Evolutionary conservation across 2,113 vertebrate species (phyloP).

Genomic region (Calonectris borealis): DNA sequence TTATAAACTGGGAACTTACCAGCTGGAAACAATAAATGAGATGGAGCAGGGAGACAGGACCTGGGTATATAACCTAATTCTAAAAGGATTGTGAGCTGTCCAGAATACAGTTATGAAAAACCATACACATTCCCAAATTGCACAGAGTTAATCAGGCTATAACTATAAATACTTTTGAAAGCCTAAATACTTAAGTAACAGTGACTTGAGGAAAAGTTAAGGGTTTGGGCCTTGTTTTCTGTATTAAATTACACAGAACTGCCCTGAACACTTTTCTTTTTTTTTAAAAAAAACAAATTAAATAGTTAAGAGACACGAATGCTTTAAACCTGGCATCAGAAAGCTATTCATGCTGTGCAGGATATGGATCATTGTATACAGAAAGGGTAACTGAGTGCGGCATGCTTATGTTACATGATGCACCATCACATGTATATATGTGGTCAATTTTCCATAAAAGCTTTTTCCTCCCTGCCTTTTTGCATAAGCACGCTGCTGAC

Average conservation of each 20-base stretch:
- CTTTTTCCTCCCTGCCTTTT: background rate
- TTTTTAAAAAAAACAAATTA: background rate
- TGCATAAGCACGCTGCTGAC: background rate
- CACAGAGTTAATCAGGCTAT: background rate
- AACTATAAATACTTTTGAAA: background rate
- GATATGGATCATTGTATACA: rapidly evolving
- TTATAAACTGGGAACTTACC: background rate
- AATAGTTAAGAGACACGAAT: background rate
- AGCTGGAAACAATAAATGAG: background rate
- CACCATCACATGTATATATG: no score
- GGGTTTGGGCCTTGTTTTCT: background rate
- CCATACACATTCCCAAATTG: background rate
- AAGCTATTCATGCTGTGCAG: background rate
- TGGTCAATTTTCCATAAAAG: background rate
- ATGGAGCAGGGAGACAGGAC: background rate
- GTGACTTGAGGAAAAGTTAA: background rate
- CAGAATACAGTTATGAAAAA: rapidly evolving
- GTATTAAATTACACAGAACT: background rate
- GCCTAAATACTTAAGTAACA: background rate
- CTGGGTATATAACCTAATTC: background rate
- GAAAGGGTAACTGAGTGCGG: no score
- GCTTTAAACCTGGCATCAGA: background rate
- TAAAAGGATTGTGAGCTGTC: background rate
- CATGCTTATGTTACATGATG: background rate
- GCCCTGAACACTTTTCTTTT: background rate